phyloP scores from a whole-genome alignment of 2,113 vertebrate species.

The Rana temporaria region DNA sequence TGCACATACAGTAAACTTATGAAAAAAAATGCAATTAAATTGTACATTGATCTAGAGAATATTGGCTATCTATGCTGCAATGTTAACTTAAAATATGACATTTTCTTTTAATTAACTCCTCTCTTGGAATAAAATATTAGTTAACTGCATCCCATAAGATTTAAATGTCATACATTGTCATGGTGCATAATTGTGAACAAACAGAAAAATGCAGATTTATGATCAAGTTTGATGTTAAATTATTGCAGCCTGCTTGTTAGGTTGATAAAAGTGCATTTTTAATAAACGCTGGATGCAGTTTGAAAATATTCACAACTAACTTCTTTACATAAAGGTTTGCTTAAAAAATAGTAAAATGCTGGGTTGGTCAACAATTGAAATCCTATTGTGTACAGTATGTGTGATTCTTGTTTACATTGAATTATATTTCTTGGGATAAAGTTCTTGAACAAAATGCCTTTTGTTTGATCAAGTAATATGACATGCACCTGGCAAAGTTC shows the following conservation, averaged over 20 bases:
- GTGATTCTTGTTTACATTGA: no score
- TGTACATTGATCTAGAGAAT: conserved; percentile 45
- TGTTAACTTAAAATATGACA: conserved; percentile 44
- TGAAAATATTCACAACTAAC: no score
- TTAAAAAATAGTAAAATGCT: no score
- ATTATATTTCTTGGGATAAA: no score
- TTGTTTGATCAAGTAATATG: no score
- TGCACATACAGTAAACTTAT: not conserved
- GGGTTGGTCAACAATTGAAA: no score
- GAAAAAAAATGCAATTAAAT: conserved; percentile 46
- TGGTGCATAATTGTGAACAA: conserved; percentile 22
- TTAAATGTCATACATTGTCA: conserved; percentile 54
- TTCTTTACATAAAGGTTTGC: no score
- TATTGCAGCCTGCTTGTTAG: not conserved
- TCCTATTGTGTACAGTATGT: no score
- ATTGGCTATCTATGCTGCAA: conserved; percentile 19
- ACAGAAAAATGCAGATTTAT: conserved; percentile 24
- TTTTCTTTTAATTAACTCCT: conserved; percentile 51
- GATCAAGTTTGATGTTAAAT: not conserved
- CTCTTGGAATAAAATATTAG: conserved; percentile 47
- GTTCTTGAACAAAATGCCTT: no score
- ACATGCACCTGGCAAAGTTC: no score
- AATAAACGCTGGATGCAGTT: no score
- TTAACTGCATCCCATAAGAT: conserved; percentile 52
- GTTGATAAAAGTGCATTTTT: not conserved